Evolutionary conservation across 1,140 invertebrate genomes (phyloP).

Genomic region (Protaetia brevitarsis): DNA sequence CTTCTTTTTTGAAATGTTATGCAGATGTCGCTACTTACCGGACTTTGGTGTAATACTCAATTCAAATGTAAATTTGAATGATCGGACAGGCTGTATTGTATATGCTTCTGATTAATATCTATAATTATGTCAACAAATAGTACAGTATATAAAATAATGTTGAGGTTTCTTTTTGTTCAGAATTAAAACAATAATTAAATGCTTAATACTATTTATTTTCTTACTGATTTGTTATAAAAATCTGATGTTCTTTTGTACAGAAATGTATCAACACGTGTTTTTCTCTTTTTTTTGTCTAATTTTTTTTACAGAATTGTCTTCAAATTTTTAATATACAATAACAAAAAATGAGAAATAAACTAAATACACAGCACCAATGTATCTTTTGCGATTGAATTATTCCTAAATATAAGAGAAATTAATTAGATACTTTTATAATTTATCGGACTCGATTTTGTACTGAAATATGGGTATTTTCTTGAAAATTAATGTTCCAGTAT

Average conservation of each 20-base stretch:
- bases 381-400: background rate
- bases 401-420: background rate
- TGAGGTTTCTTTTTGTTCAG: too few species aligned
- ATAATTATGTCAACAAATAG: too few species aligned
- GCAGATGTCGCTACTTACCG: too few species aligned
- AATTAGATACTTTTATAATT: background rate
- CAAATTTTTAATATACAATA: constrained; percentile 10
- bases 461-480: too few species aligned
- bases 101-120: too few species aligned
- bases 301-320: constrained; percentile 4
- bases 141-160: too few species aligned
- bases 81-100: too few species aligned
- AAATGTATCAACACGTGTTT: constrained; percentile 12
- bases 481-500: too few species aligned
- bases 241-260: constrained; percentile 20
- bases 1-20: too few species aligned
- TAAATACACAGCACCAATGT: constrained; percentile 14
- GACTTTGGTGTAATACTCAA: too few species aligned
- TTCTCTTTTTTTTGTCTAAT: background rate
- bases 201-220: constrained; percentile 22
- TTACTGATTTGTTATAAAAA: constrained; percentile 24
- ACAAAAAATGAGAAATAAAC: constrained; percentile 4
- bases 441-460: background rate
- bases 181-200: background rate
- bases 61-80: too few species aligned